phyloP scores from a whole-genome alignment of 2,797 vertebrate genomes.

The Esox masquinongy region DNA sequence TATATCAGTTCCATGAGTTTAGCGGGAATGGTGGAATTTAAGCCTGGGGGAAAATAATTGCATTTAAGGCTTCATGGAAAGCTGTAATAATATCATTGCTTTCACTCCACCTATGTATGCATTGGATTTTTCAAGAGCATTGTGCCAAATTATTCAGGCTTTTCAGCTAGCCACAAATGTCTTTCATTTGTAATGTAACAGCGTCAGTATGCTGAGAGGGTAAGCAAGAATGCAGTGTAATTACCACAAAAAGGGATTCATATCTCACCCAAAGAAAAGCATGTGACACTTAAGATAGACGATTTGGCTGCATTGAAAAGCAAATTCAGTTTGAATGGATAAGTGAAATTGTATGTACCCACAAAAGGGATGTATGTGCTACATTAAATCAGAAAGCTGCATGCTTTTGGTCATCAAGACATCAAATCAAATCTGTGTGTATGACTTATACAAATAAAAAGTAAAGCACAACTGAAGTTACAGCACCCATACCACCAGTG shows the following conservation, averaged over 20 bases:
- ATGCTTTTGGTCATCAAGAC: conserved; percentile 17
- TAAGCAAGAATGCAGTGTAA: conserved; percentile 9
- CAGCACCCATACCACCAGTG: background rate
- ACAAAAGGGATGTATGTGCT: background rate
- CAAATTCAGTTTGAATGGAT: background rate
- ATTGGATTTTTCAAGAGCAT: conserved; percentile 15
- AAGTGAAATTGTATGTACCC: conserved; percentile 21
- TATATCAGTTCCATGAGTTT: conserved; percentile 5
- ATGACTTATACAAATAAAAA: background rate
- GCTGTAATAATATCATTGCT: conserved; percentile 29
- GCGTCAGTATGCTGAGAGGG: conserved; percentile 2
- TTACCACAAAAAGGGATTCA: conserved; percentile 14
- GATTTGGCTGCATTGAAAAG: background rate
- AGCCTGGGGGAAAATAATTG: conserved; percentile 15
- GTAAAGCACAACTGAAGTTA: background rate
- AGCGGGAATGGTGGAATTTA: background rate
- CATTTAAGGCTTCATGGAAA: conserved; percentile 9
- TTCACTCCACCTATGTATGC: conserved; percentile 25
- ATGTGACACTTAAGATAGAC: conserved; percentile 1
- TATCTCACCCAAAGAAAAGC: background rate
- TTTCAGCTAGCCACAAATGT: conserved; percentile 24
- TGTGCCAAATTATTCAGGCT: conserved; percentile 37
- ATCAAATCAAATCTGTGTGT: conserved; percentile 24
- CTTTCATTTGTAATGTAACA: conserved; percentile 14
- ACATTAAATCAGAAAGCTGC: conserved; percentile 8